A percentile compares a stretch with the other conserved stretches of the same genome.
Conservation (phyloP, 2,113 vertebrate genomes). For the Seriola rivoliana region DNA sequence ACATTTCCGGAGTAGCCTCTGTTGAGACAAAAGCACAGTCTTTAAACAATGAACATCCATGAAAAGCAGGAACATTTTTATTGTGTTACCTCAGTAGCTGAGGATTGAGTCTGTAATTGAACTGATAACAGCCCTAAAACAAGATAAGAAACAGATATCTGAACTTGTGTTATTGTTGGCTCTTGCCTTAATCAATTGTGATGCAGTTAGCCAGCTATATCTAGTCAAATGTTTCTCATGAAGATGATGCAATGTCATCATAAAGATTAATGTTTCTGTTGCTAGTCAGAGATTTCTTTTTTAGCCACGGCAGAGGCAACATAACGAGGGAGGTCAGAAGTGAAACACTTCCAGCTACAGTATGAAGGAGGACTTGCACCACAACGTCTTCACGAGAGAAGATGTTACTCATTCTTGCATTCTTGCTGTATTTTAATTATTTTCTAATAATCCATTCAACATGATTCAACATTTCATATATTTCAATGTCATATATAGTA, state of each 20-base stretch:
- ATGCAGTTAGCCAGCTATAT: constrained; percentile 38
- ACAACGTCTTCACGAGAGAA: too few relatives aligned
- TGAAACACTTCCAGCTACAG: neutral
- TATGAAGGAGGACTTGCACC: neutral
- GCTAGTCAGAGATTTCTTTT: neutral
- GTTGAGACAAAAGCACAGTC: neutral
- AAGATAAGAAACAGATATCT: constrained; percentile 51
- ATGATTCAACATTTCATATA: neutral
- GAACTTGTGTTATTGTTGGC: constrained; percentile 30
- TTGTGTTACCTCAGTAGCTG: constrained; percentile 28
- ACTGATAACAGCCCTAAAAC: constrained; percentile 41
- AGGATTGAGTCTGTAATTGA: constrained; percentile 22
- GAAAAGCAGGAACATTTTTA: constrained; percentile 19
- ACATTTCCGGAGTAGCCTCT: neutral
- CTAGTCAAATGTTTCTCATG: constrained; percentile 19
- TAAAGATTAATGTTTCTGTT: constrained; percentile 39
- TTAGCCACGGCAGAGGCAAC: neutral
- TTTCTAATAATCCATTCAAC: neutral
- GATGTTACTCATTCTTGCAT: neutral
- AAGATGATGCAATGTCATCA: constrained; percentile 19
- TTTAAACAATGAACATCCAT: constrained; percentile 16
- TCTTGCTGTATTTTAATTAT: neutral
- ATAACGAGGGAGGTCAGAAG: constrained; percentile 3
- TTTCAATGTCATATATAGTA: too few relatives aligned
- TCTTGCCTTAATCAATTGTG: constrained; percentile 32